Base-by-base conservation (phyloP, 2,888 invertebrate species). In the Dyspetes luteomarginatus region DNA sequence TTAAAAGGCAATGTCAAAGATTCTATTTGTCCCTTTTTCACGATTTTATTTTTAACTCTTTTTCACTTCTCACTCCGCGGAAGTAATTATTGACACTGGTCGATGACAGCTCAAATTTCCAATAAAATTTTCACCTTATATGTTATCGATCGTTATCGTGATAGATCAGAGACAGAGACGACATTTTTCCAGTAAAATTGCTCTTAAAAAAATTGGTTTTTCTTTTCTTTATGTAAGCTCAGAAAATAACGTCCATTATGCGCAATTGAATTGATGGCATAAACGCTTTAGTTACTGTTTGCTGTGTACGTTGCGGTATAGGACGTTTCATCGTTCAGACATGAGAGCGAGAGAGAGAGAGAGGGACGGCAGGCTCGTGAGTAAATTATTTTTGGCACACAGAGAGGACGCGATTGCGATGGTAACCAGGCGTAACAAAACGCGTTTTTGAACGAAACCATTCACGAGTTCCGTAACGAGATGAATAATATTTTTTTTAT, bases 341-440 rank as follows among this genome's bases (percentile, higher is more conserved):
- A 26, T 24, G 60, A 15, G 22, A 22, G n/a, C 17, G 4, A 55
- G 55, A 55, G 52, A 15, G 43, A 9, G n/a, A 9, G n/a, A n/a
- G 28, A 22, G 43, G 12, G 43, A 43, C 30, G n/a, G 9, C 50
- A 5, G 50, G 26, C 69, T 50, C 48, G 19, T 50, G 50, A 50
- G 52, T 48, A 41, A 78, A 78, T 78, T 74, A 68, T 68, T 68
- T 69, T 74, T 64, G 56, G 45, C 58, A 36, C 62, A 22, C 60
- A 62, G 72, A 50, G 15, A 22, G 50, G 48, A 7, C 9, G 26
- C 36, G 65, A 73, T 68, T 36, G 7, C 68, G 62, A 67, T 45
- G 73, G 22, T 43, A 62, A 48, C 67, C 30, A 62, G 72, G 30
- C 68, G 73, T 22, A 55, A 67, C 15, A 45, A 19, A 62, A 67